Evolutionary conservation across 1,140 invertebrate genomes (phyloP).

Genomic region (Cepaea nemoralis): DNA sequence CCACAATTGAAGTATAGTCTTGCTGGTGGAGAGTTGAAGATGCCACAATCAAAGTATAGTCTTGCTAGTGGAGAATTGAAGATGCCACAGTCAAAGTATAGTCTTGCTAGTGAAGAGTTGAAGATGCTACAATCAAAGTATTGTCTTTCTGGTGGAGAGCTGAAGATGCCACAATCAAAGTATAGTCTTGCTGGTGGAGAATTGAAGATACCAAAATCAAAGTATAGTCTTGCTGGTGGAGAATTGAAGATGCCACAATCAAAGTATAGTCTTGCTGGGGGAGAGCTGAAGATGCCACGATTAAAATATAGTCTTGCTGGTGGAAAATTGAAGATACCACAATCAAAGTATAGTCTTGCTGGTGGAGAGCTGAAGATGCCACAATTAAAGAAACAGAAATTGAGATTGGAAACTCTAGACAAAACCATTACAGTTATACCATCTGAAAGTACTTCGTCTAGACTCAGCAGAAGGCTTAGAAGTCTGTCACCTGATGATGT

Average conservation of each 20-base stretch:
- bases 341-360: background rate
- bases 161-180: background rate
- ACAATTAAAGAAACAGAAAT: background rate
- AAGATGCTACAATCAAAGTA: background rate
- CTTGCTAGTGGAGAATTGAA: background rate
- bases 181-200: background rate
- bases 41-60: background rate
- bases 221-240: background rate
- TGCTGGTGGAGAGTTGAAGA: background rate
- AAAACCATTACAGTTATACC: background rate
- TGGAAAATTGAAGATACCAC: background rate
- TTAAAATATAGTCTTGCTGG: background rate
- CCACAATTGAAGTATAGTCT: background rate
- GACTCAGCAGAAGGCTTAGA: background rate
- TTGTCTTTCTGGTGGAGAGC: background rate
- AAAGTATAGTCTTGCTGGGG: background rate
- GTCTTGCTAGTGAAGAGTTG: background rate
- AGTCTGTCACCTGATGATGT: background rate
- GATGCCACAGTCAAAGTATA: background rate
- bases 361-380: background rate
- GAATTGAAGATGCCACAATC: background rate
- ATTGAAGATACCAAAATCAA: background rate
- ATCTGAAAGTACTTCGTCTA: background rate
- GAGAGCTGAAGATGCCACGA: background rate
- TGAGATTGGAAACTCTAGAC: background rate